Evolutionary conservation across 2,888 invertebrate species (phyloP).

Genomic region (Ophion slaviceki): DNA sequence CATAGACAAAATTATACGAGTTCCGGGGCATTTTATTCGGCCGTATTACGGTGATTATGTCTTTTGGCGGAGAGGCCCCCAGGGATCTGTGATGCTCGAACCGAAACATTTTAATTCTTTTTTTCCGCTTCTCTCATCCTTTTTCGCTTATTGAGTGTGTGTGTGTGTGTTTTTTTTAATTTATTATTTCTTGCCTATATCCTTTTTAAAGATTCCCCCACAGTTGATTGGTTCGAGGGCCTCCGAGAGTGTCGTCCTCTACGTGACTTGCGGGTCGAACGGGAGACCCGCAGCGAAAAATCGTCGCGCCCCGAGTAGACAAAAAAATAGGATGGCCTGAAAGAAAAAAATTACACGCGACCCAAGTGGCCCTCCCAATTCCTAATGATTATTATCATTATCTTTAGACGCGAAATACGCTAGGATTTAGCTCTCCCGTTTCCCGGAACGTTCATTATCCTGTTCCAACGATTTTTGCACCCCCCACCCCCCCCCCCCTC

Average conservation of each 20-base stretch:
- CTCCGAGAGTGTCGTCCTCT: constrained; percentile 26
- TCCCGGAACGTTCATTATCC: constrained; percentile 78
- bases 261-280: constrained; percentile 2
- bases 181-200: not conserved
- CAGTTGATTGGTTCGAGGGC: not conserved
- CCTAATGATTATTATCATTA: constrained; percentile 81
- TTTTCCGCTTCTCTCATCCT: not conserved
- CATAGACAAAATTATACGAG: constrained; percentile 71
- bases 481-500: constrained; percentile 22
- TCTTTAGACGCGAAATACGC: constrained; percentile 62
- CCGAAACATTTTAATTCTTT: constrained; percentile 53
- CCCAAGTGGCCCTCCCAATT: constrained; percentile 77
- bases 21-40: constrained; percentile 71
- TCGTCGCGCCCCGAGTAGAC: constrained; percentile 40
- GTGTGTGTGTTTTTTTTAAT: too few species aligned
- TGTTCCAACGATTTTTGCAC: constrained; percentile 67
- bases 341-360: constrained; percentile 77
- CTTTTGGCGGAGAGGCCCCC: constrained; percentile 69
- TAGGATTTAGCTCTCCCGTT: constrained; percentile 69
- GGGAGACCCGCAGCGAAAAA: not conserved
- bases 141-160: not conserved
- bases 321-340: constrained; percentile 73
- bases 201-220: constrained; percentile 4
- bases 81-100: constrained; percentile 53
- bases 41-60: constrained; percentile 70